These are phyloP conservation scores for Cylas formicarius DNA, from an alignment of 1,140 invertebrate genomes.

Conservation along the genomic window DNA sequence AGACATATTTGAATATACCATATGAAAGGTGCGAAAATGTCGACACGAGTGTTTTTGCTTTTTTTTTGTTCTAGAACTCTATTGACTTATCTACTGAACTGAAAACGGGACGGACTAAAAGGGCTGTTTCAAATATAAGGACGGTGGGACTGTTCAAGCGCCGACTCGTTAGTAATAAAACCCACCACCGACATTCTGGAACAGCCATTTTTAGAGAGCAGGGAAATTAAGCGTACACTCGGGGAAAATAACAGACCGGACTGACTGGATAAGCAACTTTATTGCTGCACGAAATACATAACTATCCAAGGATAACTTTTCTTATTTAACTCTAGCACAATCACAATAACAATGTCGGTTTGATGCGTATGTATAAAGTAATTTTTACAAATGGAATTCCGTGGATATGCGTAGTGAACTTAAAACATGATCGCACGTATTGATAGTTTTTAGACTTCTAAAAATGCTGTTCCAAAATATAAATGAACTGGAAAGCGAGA, in stretches of 20 bases:
- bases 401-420: background rate
- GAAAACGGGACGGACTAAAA: slow-evolving; percentile 12
- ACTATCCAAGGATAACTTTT: background rate
- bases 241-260: slow-evolving; percentile 24
- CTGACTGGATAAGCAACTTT: slow-evolving; percentile 42
- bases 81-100: no score
- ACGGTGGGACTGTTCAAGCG: slow-evolving; percentile 23
- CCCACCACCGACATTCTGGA: slow-evolving; percentile 36
- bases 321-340: background rate
- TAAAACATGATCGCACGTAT: no score
- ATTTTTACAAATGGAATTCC: background rate
- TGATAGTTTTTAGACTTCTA: slow-evolving; percentile 35
- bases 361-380: background rate
- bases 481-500: no score
- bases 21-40: background rate
- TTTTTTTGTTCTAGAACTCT: background rate
- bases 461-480: slow-evolving; percentile 39
- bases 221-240: background rate
- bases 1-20: background rate
- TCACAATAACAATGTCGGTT: background rate
- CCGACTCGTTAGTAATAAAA: background rate
- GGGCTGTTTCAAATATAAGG: slow-evolving; percentile 29
- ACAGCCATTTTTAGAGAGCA: slow-evolving; percentile 41
- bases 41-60: background rate
- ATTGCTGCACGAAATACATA: slow-evolving; percentile 38